Evolutionary conservation across 2,113 vertebrate genomes (phyloP).

Genomic region (Poecile atricapillus): DNA sequence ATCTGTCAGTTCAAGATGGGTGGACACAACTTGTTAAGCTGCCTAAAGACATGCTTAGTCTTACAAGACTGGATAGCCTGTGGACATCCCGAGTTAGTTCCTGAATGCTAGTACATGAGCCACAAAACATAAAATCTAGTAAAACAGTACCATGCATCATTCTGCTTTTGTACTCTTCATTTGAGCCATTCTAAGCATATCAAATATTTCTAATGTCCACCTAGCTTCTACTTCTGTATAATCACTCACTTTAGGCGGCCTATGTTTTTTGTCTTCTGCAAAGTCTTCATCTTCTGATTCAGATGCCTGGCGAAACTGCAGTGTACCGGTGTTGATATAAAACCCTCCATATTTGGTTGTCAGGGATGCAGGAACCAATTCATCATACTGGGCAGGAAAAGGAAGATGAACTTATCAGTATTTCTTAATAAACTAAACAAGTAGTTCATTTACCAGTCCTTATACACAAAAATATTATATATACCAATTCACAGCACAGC

Average conservation of each 20-base stretch:
- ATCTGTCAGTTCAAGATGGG: neutral
- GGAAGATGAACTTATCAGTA: neutral
- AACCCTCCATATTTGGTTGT: slow-evolving; percentile 97
- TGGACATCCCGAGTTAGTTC: neutral
- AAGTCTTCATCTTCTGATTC: slow-evolving; percentile 91
- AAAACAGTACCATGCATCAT: neutral
- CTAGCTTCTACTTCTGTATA: neutral
- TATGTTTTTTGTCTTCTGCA: slow-evolving; percentile 76
- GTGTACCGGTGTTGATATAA: slow-evolving; percentile 97
- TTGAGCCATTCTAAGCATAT: neutral
- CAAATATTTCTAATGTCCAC: neutral
- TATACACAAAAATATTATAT: neutral
- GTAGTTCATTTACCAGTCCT: neutral
- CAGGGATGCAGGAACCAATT: slow-evolving; percentile 95
- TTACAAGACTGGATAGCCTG: neutral
- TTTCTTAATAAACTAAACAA: neutral
- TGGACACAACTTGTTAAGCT: neutral
- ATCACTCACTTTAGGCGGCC: slow-evolving; percentile 84
- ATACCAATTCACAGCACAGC: neutral
- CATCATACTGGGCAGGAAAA: slow-evolving; percentile 81
- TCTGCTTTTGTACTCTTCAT: neutral
- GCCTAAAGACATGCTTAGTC: neutral
- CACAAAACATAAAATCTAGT: neutral
- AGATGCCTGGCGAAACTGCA: slow-evolving; percentile 94
- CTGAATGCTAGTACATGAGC: neutral